Evolutionary conservation across 2,113 vertebrate species (phyloP), one percentile per base, ranked within the genome.

Genomic region (Prietella phreatophila): DNA sequence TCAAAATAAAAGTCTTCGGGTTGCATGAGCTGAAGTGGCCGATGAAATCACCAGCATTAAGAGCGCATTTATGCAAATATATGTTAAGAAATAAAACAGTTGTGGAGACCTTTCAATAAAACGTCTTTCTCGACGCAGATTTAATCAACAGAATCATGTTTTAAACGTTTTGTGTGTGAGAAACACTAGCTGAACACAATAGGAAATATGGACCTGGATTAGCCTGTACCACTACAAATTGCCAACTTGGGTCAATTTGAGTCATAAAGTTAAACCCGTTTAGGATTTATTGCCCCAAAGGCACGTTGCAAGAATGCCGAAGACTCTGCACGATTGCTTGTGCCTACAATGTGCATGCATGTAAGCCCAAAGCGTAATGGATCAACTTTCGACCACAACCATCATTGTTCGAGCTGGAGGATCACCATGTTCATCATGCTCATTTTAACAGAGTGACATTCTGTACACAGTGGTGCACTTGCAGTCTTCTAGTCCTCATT

Each of bases 1-100:
- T 86, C 61, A 86, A 79, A 86, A 81, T 86, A 86, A 86, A 86
- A 86, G 85, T 81, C 85, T 22, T 36, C 14, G n/a, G 20, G 47
- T 30, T 9, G 42, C 22, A 14, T 33, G 14, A 69, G 33, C 13
- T 65, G 13, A 13, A 65, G 25, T n/a, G 27, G 1, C 27, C 61
- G 30, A 42, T 25, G 7, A 73, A 20, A 22, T 4, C 73, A 50
- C 73, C 27, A 22, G 9, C 71, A 22, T 25, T 4, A 42, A 71
- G 33, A 36, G 33, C 17, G 33, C 69, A 20, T 71, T 71, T 3
- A 19, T 6, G 1, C 33, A 39, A 33, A 5, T 36, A 19, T 7
- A 8, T 33, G 33, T 3, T 39, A 33, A 36, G 69, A 39, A 36
- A 71, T 17, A 71, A 36, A 71, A 36, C 67, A 71, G 30, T 8